These are phyloP conservation scores for Istiophorus platypterus DNA, from an alignment of 2,113 vertebrate species.

Conservation along the genomic window DNA sequence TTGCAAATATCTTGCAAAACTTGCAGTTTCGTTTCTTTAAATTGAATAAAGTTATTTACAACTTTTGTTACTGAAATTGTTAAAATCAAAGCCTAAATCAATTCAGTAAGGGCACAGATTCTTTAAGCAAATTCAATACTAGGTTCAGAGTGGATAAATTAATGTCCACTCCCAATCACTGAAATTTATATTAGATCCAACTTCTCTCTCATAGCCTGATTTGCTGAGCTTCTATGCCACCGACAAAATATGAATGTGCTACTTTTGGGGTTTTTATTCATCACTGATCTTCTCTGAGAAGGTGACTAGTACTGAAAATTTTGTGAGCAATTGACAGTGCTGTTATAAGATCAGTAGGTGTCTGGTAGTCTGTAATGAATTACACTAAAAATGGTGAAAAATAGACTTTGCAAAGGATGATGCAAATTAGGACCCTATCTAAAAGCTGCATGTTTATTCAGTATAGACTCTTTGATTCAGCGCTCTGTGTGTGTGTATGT, in stretches of 20 bases:
- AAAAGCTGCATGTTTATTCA: conserved; percentile 71
- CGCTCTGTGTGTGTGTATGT: conserved; percentile 6
- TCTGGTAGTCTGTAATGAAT: conserved; percentile 61
- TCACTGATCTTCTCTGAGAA: conserved; percentile 29
- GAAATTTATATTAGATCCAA: conserved; percentile 4
- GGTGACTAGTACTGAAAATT: conserved; percentile 38
- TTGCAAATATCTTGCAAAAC: background rate
- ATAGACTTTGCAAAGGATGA: conserved; percentile 55
- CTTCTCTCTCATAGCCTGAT: conserved; percentile 3
- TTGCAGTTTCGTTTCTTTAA: background rate
- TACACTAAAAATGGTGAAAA: conserved; percentile 64
- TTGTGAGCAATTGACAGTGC: conserved; percentile 63
- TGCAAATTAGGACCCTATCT: conserved; percentile 58
- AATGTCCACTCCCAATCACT: background rate
- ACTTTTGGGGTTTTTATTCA: conserved; percentile 38
- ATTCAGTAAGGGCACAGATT: background rate
- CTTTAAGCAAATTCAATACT: background rate
- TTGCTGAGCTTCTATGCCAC: conserved; percentile 22
- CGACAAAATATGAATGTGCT: conserved; percentile 24
- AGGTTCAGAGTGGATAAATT: background rate
- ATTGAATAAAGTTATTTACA: background rate
- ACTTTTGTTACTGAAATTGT: background rate
- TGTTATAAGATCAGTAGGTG: conserved; percentile 70
- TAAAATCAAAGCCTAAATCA: background rate
- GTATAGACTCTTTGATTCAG: conserved; percentile 46